A percentile compares a stretch with the other conserved stretches of the same genome.
phyloP scores from a whole-genome alignment of 2,113 vertebrate genomes.

The Guaruba guarouba region DNA sequence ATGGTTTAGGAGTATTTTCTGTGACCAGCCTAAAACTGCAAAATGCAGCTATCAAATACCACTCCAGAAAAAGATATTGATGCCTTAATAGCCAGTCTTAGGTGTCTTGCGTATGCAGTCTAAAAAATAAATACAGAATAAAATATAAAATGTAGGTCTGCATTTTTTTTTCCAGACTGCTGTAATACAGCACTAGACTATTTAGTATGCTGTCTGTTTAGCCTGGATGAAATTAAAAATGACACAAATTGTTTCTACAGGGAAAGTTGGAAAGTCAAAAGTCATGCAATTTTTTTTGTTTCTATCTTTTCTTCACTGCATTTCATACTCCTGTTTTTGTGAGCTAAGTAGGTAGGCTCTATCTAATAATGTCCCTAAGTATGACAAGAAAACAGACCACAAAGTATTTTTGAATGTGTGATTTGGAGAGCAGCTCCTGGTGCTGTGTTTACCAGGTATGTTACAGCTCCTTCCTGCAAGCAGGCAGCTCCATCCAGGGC shows the following conservation, averaged over 20 bases:
- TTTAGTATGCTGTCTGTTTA: not conserved
- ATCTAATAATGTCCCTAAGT: not conserved
- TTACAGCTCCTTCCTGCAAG: not conserved
- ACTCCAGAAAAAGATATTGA: not conserved
- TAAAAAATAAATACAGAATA: not conserved
- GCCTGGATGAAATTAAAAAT: not conserved
- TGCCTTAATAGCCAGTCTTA: not conserved
- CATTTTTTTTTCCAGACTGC: not conserved
- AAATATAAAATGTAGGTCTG: not conserved
- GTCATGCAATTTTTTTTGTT: not conserved
- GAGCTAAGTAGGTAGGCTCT: not conserved
- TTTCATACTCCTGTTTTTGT: not conserved
- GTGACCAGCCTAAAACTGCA: not conserved
- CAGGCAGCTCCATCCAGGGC: not conserved
- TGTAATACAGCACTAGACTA: not conserved
- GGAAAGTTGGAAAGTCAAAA: slow-evolving; percentile 2
- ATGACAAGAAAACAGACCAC: not conserved
- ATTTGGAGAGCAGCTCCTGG: not conserved
- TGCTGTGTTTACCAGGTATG: not conserved
- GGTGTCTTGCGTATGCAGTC: not conserved
- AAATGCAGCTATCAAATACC: not conserved
- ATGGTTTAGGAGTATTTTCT: not conserved
- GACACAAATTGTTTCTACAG: not conserved
- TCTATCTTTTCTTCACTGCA: not conserved
- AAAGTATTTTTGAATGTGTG: not conserved